Base-by-base conservation (phyloP, 2,888 invertebrate genomes). In the Operophtera brumata region DNA sequence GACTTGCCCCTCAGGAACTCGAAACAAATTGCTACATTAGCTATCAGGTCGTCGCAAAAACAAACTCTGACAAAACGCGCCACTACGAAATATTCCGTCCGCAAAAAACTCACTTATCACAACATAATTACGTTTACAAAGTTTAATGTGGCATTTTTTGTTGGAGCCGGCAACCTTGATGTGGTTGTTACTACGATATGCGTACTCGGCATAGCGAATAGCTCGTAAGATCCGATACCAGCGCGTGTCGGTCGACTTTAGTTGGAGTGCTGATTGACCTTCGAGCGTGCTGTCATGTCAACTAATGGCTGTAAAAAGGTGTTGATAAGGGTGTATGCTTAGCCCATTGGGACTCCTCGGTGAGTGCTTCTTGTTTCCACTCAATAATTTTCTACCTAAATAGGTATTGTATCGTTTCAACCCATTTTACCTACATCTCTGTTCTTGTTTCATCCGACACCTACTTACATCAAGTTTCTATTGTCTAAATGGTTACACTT, bases 271-370 rank as follows among this genome's bases (percentile, higher is more conserved):
- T 45, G 48, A 12, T 13, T 32, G 39, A 37, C 51, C 53, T 61
- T 47, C 45, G 41, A 44, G 28, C 28, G 48, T 48, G 40, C 45
- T 51, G 58, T 58, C 53, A 60, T 34, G 52, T 50, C 55, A 53
- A 53, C 57, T 52, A 57, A 53, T 42, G 35, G 44, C 57, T 36
- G 50, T 55, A 36, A 50, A 48, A 37, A 47, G 41, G 13, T 47
- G 47, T 41, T 53, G 57, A 54, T 57, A 57, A 46, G 40, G 43
- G 5, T 20, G 10, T 30, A 35, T 30, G 11, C 12, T 25, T 32
- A 20, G 30, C 34, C 12, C 34, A 12, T 41, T 35, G 8, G 13
- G 14, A 20, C n/a, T n/a, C n/a, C n/a, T n/a, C n/a, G n/a, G n/a
- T n/a, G n/a, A n/a, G n/a, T n/a, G n/a, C n/a, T n/a, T n/a, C n/a